phyloP scores from a whole-genome alignment of 2,888 invertebrate species.

The Diogma glabrata region DNA sequence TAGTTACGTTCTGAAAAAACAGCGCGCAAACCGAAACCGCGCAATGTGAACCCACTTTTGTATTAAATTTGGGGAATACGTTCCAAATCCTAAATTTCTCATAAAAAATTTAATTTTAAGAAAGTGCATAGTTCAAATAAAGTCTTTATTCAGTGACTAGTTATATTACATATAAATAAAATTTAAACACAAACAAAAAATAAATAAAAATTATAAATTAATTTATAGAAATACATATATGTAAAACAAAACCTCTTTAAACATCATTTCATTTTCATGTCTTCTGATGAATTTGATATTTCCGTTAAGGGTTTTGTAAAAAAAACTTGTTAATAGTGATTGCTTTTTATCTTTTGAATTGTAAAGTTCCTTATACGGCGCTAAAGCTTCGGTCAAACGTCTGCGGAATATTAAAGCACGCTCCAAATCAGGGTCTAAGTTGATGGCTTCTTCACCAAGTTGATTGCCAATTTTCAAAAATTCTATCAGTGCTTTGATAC shows the following conservation, averaged over 20 bases:
- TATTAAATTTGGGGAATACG: no score
- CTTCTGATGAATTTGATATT: conserved; percentile 1
- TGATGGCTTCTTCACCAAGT: conserved; percentile 10
- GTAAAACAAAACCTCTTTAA: conserved; percentile 4
- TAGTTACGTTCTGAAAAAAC: no score
- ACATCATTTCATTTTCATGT: not conserved
- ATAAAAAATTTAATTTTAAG: no score
- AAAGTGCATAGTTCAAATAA: no score
- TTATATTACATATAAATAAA: no score
- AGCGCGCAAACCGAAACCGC: no score
- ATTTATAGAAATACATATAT: no score
- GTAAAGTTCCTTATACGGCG: conserved; percentile 4
- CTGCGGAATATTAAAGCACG: conserved; percentile 8
- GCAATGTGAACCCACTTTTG: no score
- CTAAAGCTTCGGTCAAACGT: conserved; percentile 8
- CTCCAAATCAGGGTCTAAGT: conserved; percentile 7
- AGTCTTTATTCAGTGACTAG: no score
- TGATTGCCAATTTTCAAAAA: conserved; percentile 11
- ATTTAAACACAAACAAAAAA: no score
- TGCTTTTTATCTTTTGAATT: not conserved
- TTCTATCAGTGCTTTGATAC: conserved; percentile 4
- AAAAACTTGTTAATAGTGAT: conserved; percentile 8
- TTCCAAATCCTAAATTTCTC: no score
- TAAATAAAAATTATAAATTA: no score
- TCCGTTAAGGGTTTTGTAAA: conserved; percentile 2